phyloP scores from a whole-genome alignment of 64 coral and sea anemone genomes.

The Montipora efflorescens region DNA sequence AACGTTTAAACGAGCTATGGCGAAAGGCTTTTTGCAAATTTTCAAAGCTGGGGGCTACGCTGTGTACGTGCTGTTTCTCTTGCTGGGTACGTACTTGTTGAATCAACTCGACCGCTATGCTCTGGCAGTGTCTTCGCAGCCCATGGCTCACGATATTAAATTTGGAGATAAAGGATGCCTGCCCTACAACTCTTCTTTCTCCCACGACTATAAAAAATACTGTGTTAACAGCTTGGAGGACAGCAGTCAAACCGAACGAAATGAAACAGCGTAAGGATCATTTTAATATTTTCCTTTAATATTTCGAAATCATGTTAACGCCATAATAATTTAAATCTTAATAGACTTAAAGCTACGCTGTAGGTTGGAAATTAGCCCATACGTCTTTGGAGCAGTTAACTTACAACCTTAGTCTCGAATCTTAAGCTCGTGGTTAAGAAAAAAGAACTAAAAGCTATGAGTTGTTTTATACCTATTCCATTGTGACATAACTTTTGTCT shows the following conservation, averaged over 20 bases:
- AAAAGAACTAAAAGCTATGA: too few relatives aligned
- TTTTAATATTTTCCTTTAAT: background rate
- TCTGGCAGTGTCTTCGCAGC: slow-evolving; percentile 86
- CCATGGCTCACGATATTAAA: slow-evolving; percentile 92
- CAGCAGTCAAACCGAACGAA: slow-evolving; percentile 75
- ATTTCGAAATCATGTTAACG: too few relatives aligned
- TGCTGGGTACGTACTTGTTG: slow-evolving; percentile 84
- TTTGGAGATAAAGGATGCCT: slow-evolving; percentile 95
- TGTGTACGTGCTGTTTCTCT: slow-evolving; percentile 80
- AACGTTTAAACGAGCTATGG: background rate
- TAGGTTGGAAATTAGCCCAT: too few relatives aligned
- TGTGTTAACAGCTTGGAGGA: slow-evolving; percentile 90
- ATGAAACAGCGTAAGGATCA: slow-evolving; percentile 75
- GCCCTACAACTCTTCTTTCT: slow-evolving; percentile 81
- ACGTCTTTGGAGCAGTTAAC: too few relatives aligned
- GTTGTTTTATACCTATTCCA: too few relatives aligned
- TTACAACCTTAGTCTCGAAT: too few relatives aligned
- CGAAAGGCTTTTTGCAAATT: background rate
- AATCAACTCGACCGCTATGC: slow-evolving; percentile 93
- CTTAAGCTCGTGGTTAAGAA: too few relatives aligned
- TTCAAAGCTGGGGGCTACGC: slow-evolving; percentile 84
- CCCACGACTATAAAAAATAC: slow-evolving; percentile 59
- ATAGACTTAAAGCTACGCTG: too few relatives aligned
- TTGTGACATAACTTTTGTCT: too few relatives aligned
- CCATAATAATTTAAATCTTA: too few relatives aligned